Evolutionary conservation across 1,140 invertebrate species (phyloP).

Genomic region (Drosophila ohnishii): DNA sequence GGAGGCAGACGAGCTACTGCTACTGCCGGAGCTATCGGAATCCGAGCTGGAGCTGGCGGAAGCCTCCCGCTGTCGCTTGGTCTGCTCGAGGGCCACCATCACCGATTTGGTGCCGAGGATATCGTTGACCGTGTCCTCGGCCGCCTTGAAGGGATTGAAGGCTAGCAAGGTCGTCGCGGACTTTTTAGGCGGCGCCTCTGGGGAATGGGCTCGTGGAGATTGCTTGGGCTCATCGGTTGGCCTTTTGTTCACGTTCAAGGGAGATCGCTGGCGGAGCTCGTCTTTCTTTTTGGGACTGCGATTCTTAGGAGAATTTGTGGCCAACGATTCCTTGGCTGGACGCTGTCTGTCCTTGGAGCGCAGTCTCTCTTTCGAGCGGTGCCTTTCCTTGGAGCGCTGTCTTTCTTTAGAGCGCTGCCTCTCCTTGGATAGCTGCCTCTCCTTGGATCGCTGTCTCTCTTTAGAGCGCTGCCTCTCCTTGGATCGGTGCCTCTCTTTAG

Average conservation of each 20-base stretch:
- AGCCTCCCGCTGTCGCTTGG: constrained; percentile 51
- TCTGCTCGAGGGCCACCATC: constrained; percentile 67
- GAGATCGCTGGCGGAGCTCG: constrained; percentile 40
- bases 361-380: constrained; percentile 26
- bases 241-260: constrained; percentile 18
- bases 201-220: constrained; percentile 36
- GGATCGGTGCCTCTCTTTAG: constrained; percentile 8
- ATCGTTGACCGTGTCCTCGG: constrained; percentile 71
- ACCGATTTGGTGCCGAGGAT: constrained; percentile 71
- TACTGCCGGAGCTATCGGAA: constrained; percentile 46
- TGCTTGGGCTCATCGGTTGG: constrained; percentile 36
- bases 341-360: constrained; percentile 25
- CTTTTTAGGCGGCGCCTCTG: constrained; percentile 49
- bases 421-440: constrained; percentile 10
- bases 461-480: constrained; percentile 13
- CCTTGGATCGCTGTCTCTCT: constrained; percentile 13
- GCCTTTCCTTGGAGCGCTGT: constrained; percentile 32
- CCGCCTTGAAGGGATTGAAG: constrained; percentile 72
- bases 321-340: constrained; percentile 2
- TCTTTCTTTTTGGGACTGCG: constrained; percentile 16
- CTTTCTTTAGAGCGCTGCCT: constrained; percentile 30
- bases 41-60: constrained; percentile 58
- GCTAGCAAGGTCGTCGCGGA: constrained; percentile 24
- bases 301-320: constrained; percentile 39
- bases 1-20: constrained; percentile 36